phyloP scores from a whole-genome alignment of 2,888 invertebrate genomes.

The Drosophila testacea region DNA sequence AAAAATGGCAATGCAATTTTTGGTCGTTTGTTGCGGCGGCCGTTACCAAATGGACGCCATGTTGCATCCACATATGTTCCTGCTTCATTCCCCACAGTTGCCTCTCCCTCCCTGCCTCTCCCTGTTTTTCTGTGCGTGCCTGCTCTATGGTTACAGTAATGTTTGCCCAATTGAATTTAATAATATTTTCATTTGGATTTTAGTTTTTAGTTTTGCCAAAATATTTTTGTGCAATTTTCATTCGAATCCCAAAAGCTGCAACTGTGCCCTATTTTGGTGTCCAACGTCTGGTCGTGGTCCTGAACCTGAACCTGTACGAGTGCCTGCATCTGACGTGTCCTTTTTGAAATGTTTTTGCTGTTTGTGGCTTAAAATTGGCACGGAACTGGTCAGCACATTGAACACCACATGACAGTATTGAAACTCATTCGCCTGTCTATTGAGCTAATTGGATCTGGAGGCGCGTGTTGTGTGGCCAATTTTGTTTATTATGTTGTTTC shows the following conservation, averaged over 20 bases:
- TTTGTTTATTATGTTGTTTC: slow-evolving; percentile 52
- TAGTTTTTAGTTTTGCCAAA: slow-evolving; percentile 63
- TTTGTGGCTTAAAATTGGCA: slow-evolving; percentile 68
- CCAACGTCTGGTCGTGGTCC: not conserved
- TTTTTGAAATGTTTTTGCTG: slow-evolving; percentile 70
- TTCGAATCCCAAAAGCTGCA: slow-evolving; percentile 32
- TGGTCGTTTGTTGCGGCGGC: slow-evolving; percentile 82
- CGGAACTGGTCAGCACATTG: slow-evolving; percentile 52
- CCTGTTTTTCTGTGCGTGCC: slow-evolving; percentile 46
- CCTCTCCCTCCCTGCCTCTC: not conserved
- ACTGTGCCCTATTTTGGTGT: slow-evolving; percentile 15
- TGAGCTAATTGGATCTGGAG: slow-evolving; percentile 53
- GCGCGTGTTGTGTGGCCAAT: slow-evolving; percentile 48
- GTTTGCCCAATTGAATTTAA: slow-evolving; percentile 82
- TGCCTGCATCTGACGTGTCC: slow-evolving; percentile 48
- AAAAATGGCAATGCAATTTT: slow-evolving; percentile 81
- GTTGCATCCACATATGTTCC: slow-evolving; percentile 74
- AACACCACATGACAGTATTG: slow-evolving; percentile 37
- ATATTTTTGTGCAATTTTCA: slow-evolving; percentile 68
- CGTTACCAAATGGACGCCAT: slow-evolving; percentile 81
- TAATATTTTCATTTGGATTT: slow-evolving; percentile 82
- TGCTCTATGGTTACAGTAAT: slow-evolving; percentile 73
- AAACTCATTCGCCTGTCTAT: slow-evolving; percentile 34
- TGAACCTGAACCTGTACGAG: slow-evolving; percentile 36
- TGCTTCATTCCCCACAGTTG: not conserved